Conservation (phyloP, 2,888 invertebrate species). For the Sphaeridia pumilis region DNA sequence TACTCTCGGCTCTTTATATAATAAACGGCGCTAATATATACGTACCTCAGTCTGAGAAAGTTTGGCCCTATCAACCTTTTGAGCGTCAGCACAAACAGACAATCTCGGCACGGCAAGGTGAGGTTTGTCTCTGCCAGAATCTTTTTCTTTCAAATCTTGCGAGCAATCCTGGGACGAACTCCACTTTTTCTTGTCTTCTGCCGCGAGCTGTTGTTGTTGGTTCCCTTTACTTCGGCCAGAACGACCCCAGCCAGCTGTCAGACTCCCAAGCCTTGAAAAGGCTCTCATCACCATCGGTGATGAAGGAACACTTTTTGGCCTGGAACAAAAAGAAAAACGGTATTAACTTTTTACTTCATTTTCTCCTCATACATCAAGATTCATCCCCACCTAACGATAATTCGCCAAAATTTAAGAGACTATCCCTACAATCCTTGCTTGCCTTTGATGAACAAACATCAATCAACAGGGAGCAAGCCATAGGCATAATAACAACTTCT, state of each 20-base stretch:
- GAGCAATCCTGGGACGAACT: slow-evolving; percentile 71
- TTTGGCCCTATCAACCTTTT: slow-evolving; percentile 84
- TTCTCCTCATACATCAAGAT: too few species aligned
- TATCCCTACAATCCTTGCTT: too few species aligned
- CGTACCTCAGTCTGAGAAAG: slow-evolving; percentile 76
- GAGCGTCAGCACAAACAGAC: slow-evolving; percentile 85
- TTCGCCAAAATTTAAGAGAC: too few species aligned
- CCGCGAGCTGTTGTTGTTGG: slow-evolving; percentile 51
- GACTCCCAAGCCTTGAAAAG: slow-evolving; percentile 76
- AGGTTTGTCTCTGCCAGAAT: slow-evolving; percentile 52
- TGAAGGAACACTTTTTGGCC: slow-evolving; percentile 85
- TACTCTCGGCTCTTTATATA: too few species aligned
- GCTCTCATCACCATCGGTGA: slow-evolving; percentile 89
- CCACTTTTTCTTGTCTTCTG: slow-evolving; percentile 84
- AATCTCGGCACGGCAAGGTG: slow-evolving; percentile 73
- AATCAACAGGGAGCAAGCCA: too few species aligned
- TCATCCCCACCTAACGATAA: too few species aligned
- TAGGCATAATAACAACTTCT: too few species aligned
- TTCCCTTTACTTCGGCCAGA: slow-evolving; percentile 54
- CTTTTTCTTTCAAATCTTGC: slow-evolving; percentile 31
- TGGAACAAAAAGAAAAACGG: slow-evolving; percentile 43
- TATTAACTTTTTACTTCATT: too few species aligned
- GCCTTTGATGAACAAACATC: too few species aligned
- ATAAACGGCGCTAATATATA: too few species aligned
- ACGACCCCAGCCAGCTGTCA: slow-evolving; percentile 81